A percentile compares a stretch with the other conserved stretches of the same genome.
Evolutionary conservation across 2,113 vertebrate genomes (phyloP).

Genomic region (Dasypus novemcinctus): DNA sequence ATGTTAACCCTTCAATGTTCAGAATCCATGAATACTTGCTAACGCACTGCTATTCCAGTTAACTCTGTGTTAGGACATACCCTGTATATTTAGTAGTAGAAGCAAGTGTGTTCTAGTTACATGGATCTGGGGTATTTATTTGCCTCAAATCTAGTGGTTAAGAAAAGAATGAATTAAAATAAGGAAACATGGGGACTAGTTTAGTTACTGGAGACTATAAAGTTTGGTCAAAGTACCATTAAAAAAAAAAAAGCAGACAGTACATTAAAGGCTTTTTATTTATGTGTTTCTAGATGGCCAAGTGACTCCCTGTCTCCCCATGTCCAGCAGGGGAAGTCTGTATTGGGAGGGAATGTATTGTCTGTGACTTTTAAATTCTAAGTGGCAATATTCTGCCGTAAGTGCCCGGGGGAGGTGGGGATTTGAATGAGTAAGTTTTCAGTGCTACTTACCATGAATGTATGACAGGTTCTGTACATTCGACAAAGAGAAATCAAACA

Average conservation of each 20-base stretch:
- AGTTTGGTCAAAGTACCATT: slow-evolving; percentile 33
- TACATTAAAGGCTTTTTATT: slow-evolving; percentile 65
- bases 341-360: neutral
- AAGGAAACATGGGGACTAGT: slow-evolving; percentile 35
- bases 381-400: slow-evolving; percentile 52
- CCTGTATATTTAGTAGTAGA: slow-evolving; percentile 77
- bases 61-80: slow-evolving; percentile 72
- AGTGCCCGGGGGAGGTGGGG: slow-evolving; percentile 63
- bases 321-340: slow-evolving; percentile 73
- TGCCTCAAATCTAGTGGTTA: slow-evolving; percentile 59
- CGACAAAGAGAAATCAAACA: slow-evolving; percentile 69
- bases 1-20: slow-evolving; percentile 26
- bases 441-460: slow-evolving; percentile 61
- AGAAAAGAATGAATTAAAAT: slow-evolving; percentile 65
- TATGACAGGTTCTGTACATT: slow-evolving; percentile 64
- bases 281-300: slow-evolving; percentile 37
- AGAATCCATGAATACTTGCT: slow-evolving; percentile 44
- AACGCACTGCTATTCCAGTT: slow-evolving; percentile 65
- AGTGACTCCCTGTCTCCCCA: neutral
- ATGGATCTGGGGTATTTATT: slow-evolving; percentile 71
- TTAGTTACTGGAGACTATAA: slow-evolving; percentile 17
- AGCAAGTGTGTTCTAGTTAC: slow-evolving; percentile 41
- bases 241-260: neutral
- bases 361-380: slow-evolving; percentile 64
- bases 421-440: slow-evolving; percentile 66